Percentiles rank a stretch among this genome's conserved stretches.
These are phyloP conservation scores for Lutraria lutraria DNA, from an alignment of 2,888 invertebrate genomes.

Conservation along the genomic window DNA sequence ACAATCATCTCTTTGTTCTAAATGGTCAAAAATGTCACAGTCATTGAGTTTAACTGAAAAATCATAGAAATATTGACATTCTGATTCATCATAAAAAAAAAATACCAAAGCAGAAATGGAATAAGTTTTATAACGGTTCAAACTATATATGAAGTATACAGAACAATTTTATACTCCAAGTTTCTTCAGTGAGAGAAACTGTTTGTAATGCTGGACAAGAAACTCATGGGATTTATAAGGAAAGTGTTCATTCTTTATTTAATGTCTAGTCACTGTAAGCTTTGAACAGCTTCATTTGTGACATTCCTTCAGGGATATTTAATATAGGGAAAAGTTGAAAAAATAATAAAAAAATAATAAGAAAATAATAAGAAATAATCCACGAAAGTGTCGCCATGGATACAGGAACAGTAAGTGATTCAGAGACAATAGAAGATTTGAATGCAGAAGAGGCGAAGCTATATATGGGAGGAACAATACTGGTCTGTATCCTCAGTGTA, in stretches of 20 bases:
- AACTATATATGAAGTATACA: neutral
- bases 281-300: too few species aligned
- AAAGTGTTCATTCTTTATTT: too few species aligned
- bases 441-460: slow-evolving; percentile 59
- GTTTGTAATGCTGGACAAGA: too few species aligned
- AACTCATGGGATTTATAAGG: too few species aligned
- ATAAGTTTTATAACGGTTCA: neutral
- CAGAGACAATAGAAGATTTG: slow-evolving; percentile 63
- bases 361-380: too few species aligned
- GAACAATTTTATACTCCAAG: neutral
- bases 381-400: neutral
- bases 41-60: neutral
- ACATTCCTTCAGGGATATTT: too few species aligned
- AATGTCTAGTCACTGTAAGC: too few species aligned
- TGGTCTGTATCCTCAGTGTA: slow-evolving; percentile 60
- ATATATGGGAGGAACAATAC: slow-evolving; percentile 67
- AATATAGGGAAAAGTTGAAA: too few species aligned
- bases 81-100: neutral
- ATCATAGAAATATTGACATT: neutral
- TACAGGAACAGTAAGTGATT: neutral
- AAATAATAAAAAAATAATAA: too few species aligned
- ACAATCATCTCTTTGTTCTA: neutral
- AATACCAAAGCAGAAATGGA: neutral
- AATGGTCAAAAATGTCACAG: neutral
- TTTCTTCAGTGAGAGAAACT: neutral